These are phyloP conservation scores for Zootermopsis nevadensis DNA, from an alignment of 2,888 invertebrate species.

Conservation along the genomic window DNA sequence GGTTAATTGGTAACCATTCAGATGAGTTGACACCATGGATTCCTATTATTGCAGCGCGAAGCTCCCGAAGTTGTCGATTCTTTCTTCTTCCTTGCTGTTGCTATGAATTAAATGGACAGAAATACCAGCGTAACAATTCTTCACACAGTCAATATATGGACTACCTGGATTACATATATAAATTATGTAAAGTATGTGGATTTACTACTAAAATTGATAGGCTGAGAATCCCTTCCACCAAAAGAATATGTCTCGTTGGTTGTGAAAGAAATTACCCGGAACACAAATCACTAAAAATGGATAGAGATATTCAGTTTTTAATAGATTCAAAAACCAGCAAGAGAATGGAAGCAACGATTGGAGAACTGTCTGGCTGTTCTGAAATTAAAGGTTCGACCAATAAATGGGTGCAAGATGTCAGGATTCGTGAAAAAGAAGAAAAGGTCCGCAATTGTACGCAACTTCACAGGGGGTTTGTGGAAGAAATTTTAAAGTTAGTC, in stretches of 20 bases:
- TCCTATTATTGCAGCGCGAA: conserved; percentile 87
- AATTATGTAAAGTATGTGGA: conserved; percentile 75
- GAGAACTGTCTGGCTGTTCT: neutral
- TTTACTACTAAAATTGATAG: conserved; percentile 82
- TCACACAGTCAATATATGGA: conserved; percentile 81
- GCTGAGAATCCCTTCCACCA: conserved; percentile 96
- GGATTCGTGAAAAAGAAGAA: conserved; percentile 75
- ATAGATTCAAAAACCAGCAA: conserved; percentile 58
- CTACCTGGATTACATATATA: conserved; percentile 74
- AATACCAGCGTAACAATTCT: conserved; percentile 80
- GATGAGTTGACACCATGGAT: conserved; percentile 99
- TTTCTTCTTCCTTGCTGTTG: conserved; percentile 96
- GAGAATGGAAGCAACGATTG: neutral
- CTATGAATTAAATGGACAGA: conserved; percentile 87
- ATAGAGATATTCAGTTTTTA: conserved; percentile 64
- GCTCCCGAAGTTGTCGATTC: conserved; percentile 79
- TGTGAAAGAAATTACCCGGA: conserved; percentile 64
- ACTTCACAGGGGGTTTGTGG: conserved; percentile 74
- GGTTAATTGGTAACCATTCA: conserved; percentile 98
- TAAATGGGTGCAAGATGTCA: conserved; percentile 65
- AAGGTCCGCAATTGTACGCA: conserved; percentile 88
- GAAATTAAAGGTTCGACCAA: neutral
- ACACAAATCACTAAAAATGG: conserved; percentile 61
- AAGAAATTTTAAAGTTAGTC: conserved; percentile 73
- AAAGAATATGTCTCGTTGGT: conserved; percentile 84